Base-by-base conservation (phyloP, 2,113 vertebrate species). In the Leiothrix lutea region DNA sequence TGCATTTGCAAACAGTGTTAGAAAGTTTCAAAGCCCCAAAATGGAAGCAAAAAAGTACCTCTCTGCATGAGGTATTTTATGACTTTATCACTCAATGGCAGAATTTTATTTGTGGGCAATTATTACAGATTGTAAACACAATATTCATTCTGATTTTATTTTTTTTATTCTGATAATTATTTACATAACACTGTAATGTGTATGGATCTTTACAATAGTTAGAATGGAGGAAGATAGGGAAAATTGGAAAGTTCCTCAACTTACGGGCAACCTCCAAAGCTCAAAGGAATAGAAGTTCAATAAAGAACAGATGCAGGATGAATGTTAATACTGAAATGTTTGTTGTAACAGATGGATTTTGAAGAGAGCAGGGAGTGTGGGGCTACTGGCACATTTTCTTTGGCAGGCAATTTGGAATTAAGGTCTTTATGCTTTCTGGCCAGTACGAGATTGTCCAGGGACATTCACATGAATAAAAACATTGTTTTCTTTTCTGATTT, bases 321-420 rank as follows among this genome's bases (percentile, higher is more conserved):
- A 69, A 78, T 79, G 36, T 44, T 85, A 82, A 72, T 1, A 4
- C 22, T 65, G 33, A 20, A 72, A 22, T 70, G 10, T 38, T 85
- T 79, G 25, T 65, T 94, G 14, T 33, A 93, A 53, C 77, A 92
- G 87, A 91, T 69, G 58, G 67, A 82, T 88, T 95, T 93, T 92
- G 62, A 94, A 83, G 90, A 65, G 20, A 88, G 18, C 21, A 73
- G 86, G 79, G 50, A 80, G 6, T 65, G 28, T 48, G 47, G 42
- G 71, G 31, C 20, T 82, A 9, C 17, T 48, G 53, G 36, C 28
- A 71, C n/a, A 33, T 53, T 88, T 92, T 80, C 8, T 75, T 80
- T 80, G 58, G 40, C 58, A 73, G 25, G 11, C 17, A 79, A 22
- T 88, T 61, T 85, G 51, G 35, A 93, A 75, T 65, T 72, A 90